Conservation (phyloP, 1,140 invertebrate species). For the Hylyphantes graminicola region DNA sequence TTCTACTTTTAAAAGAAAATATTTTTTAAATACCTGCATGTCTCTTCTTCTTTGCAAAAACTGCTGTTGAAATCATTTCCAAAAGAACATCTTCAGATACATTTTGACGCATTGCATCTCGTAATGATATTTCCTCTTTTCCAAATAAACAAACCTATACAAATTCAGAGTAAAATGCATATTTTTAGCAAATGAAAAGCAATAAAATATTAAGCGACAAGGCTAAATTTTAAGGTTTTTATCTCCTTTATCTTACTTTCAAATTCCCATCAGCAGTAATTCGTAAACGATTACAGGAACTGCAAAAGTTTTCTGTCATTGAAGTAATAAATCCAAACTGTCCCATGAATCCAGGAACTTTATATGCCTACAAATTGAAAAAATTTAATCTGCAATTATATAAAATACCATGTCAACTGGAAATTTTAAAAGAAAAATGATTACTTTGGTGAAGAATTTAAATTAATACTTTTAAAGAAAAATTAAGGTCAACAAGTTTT, state of each 20-base stretch:
- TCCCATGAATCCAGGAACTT: conserved; percentile 83
- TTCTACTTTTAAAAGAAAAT: background rate
- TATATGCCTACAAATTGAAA: conserved; percentile 76
- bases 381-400: background rate
- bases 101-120: conserved; percentile 81
- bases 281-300: conserved; percentile 87
- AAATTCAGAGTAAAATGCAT: background rate
- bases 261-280: conserved; percentile 92
- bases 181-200: too few species aligned
- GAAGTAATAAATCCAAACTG: conserved; percentile 97
- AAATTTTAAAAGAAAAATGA: too few species aligned
- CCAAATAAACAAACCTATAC: conserved; percentile 89
- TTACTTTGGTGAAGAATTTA: too few species aligned
- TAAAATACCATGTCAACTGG: too few species aligned
- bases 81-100: conserved; percentile 77
- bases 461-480: too few species aligned
- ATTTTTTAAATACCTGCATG: conserved; percentile 82
- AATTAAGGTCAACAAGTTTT: too few species aligned
- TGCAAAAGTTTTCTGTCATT: conserved; percentile 94
- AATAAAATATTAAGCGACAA: background rate
- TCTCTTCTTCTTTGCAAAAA: conserved; percentile 87
- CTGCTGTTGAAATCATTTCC: conserved; percentile 80
- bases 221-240: conserved; percentile 5
- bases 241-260: conserved; percentile 59
- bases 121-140: conserved; percentile 89